Base-by-base conservation (phyloP, 2,888 invertebrate species). In the Carcina quercana region DNA sequence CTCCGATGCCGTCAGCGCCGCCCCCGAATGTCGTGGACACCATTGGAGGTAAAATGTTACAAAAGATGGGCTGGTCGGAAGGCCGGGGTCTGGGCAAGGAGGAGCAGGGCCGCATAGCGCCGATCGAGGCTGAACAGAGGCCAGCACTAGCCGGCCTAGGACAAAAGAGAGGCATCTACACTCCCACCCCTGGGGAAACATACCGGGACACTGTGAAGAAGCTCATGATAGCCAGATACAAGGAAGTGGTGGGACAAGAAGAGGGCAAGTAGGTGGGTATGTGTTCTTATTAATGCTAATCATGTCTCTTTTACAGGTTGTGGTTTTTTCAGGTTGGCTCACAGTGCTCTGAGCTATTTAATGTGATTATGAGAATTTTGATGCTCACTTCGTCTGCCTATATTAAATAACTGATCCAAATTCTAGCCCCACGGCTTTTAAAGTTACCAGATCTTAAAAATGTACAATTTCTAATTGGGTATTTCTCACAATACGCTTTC, bases 21-120 rank as follows among this genome's bases (percentile, higher is more conserved):
- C 89, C 67, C 86, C 93, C 38, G 87, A 96, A 55, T 86, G 94
- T 49, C 1, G 90, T 93, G 0, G 96, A 94, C 47, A 97, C 97
- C 52, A 94, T 98, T 37, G 99, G 98, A 5, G 98, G 94, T 62
- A 93, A 95, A 61, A 86, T 99, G 69, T 71, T 99, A 42, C 97
- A 98, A 72, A 97, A 96, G 76, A 99, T 99, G 99, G 99, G 99
- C 3, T 99, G 99, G 99, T 93, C 93, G 4, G 96, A 96, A 64
- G 99, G 99, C 0, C 91, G 95, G 82, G 99, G 99, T 0, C 82
- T 99, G 13, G 98, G 99, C 0, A 94, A 94, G 65, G 88, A 89
- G 32, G 96, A 96, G 62, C 98, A 98, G 73, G 98, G 96, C 8
- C 86, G 96, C 52, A 94, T 95, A 13, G 94, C 93, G 32, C 97